phyloP scores from a whole-genome alignment of 1,140 invertebrate species.

The Venustaconcha ellipsiformis region DNA sequence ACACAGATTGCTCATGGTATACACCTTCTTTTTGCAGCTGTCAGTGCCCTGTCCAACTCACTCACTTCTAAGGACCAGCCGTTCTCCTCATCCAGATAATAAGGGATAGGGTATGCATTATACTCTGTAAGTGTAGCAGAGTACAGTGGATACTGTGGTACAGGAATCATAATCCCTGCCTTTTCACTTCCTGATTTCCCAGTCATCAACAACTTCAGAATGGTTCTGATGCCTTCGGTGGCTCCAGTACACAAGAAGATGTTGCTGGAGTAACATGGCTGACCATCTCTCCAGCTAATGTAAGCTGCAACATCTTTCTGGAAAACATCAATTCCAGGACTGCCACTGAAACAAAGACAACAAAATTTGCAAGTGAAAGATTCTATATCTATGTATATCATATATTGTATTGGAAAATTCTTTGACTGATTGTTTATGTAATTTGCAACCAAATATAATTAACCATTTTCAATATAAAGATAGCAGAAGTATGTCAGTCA shows the following conservation, averaged over 20 bases:
- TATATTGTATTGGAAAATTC: too few species aligned
- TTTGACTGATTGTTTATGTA: too few species aligned
- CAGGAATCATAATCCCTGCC: slow-evolving; percentile 93
- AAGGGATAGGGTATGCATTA: slow-evolving; percentile 76
- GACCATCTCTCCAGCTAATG: slow-evolving; percentile 87
- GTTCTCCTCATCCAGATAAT: slow-evolving; percentile 92
- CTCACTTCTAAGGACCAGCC: slow-evolving; percentile 86
- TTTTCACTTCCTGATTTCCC: slow-evolving; percentile 73
- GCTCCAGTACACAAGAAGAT: slow-evolving; percentile 92
- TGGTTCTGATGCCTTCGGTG: slow-evolving; percentile 88
- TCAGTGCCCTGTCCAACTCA: slow-evolving; percentile 86
- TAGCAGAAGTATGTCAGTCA: too few species aligned
- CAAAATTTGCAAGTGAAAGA: neutral
- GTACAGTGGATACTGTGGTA: slow-evolving; percentile 99
- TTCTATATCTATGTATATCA: too few species aligned
- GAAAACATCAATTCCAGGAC: slow-evolving; percentile 91
- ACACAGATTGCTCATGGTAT: slow-evolving; percentile 90
- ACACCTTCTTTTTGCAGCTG: slow-evolving; percentile 77
- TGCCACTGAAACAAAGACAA: slow-evolving; percentile 77
- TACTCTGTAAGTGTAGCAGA: slow-evolving; percentile 85
- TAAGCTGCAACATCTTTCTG: slow-evolving; percentile 90
- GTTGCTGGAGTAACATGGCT: slow-evolving; percentile 81
- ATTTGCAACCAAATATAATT: too few species aligned
- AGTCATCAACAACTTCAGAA: slow-evolving; percentile 79
- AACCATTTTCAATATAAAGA: too few species aligned